phyloP scores from a whole-genome alignment of 35 echinoderm and acorn worm genomes.

The Eucidaris tribuloides region DNA sequence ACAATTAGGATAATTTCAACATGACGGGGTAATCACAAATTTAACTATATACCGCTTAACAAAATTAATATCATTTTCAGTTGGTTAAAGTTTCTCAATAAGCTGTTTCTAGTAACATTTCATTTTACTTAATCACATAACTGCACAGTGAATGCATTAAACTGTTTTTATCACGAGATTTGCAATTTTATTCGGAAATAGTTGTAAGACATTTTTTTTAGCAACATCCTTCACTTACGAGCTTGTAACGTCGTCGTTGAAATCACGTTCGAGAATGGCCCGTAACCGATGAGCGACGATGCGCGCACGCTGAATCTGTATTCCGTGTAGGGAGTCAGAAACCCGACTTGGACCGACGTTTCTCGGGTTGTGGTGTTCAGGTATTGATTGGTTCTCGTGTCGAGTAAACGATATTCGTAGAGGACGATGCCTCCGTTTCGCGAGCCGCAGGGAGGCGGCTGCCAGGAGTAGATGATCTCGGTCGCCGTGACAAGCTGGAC shows the following conservation, averaged over 20 bases:
- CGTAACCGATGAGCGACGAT: neutral
- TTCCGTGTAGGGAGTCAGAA: constrained; percentile 4
- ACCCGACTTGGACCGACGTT: neutral
- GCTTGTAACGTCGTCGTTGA: neutral
- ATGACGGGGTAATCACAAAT: no score
- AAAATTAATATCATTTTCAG: no score
- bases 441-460: neutral
- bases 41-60: no score
- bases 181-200: no score
- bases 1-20: no score
- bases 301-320: constrained; percentile 15
- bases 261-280: neutral
- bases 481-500: neutral
- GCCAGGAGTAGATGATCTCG: constrained; percentile 15
- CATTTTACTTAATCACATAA: no score
- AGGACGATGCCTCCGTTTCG: constrained; percentile 14
- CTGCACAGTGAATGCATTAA: no score
- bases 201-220: no score
- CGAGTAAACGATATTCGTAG: neutral
- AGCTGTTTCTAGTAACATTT: no score
- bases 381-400: neutral
- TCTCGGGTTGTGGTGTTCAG: neutral
- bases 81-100: no score
- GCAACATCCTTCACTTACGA: no score
- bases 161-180: no score